Conservation (phyloP, 2,113 vertebrate species). For the Eudyptes chrysolophus region DNA sequence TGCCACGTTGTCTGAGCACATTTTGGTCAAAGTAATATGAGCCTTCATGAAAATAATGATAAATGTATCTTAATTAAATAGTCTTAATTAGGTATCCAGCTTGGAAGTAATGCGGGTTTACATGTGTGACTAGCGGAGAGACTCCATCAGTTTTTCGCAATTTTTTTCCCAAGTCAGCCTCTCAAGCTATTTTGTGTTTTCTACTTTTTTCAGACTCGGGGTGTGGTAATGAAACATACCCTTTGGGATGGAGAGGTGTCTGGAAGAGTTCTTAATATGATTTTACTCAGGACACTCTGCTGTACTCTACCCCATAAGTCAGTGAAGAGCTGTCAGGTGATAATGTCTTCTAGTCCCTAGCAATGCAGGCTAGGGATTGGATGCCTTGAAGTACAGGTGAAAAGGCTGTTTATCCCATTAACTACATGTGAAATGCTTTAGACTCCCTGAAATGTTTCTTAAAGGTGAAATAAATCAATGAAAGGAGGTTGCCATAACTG, state of each 20-base stretch:
- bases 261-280: not conserved
- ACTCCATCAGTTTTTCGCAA: not conserved
- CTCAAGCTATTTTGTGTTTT: not conserved
- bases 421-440: not conserved
- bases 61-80: not conserved
- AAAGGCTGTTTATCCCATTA: constrained; percentile 1
- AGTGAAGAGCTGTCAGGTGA: not conserved
- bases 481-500: not conserved
- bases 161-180: not conserved
- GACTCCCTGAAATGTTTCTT: constrained; percentile 14
- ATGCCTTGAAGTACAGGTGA: not conserved
- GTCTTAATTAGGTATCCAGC: not conserved
- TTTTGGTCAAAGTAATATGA: not conserved
- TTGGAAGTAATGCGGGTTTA: not conserved
- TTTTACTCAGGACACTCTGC: not conserved
- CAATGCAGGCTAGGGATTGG: not conserved
- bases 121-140: not conserved
- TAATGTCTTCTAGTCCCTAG: not conserved
- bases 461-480: constrained; percentile 38
- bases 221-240: not conserved
- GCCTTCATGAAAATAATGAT: not conserved
- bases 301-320: not conserved
- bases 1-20: not conserved
- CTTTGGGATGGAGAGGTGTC: not conserved
- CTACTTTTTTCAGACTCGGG: not conserved